Conservation (phyloP, 2,113 vertebrate genomes). For the Petaurus breviceps region DNA sequence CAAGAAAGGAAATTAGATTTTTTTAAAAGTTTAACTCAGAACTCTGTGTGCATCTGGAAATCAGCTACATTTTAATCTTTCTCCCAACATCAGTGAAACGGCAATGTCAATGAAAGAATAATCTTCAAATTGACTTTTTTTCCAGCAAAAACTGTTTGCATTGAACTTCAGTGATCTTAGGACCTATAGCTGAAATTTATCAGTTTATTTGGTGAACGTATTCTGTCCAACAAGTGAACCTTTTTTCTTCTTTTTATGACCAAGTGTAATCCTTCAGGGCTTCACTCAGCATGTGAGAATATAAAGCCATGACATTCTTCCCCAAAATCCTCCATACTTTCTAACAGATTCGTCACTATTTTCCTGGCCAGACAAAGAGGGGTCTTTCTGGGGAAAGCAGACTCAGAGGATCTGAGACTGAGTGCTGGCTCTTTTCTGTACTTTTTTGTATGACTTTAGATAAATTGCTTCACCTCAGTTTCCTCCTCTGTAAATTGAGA, state of each 20-base stretch:
- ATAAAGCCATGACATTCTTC: background rate
- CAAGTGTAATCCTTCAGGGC: background rate
- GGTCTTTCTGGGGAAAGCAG: background rate
- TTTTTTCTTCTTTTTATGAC: slow-evolving; percentile 25
- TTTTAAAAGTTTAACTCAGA: slow-evolving; percentile 38
- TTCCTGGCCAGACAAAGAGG: background rate
- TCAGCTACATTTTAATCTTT: background rate
- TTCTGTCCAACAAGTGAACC: background rate
- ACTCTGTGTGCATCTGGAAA: slow-evolving; percentile 33
- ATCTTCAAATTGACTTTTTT: background rate
- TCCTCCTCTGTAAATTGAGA: background rate
- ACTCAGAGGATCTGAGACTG: background rate
- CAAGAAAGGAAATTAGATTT: slow-evolving; percentile 11
- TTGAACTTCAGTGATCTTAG: background rate
- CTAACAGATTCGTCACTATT: background rate
- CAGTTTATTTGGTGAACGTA: background rate
- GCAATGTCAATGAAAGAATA: background rate
- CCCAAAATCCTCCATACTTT: background rate
- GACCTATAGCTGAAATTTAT: background rate
- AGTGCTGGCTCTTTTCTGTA: background rate
- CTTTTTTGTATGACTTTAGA: background rate
- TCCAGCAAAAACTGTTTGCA: background rate
- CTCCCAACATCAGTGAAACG: background rate
- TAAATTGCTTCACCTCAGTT: background rate
- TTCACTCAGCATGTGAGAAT: background rate